phyloP scores from a whole-genome alignment of 2,797 vertebrate genomes.

The Falco peregrinus region DNA sequence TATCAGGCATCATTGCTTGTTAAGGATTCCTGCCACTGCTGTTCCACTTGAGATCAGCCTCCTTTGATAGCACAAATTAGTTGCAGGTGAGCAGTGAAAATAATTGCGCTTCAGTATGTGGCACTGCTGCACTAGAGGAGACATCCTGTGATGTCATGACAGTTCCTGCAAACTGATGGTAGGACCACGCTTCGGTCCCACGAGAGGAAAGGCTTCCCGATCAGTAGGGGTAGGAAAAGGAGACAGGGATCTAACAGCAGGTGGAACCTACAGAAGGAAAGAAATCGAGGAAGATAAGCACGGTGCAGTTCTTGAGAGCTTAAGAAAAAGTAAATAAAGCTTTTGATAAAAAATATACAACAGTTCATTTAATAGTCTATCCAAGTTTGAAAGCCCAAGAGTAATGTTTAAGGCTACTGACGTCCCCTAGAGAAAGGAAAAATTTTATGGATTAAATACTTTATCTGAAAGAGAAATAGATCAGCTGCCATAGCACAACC shows the following conservation, averaged over 20 bases:
- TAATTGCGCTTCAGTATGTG: not conserved
- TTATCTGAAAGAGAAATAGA: constrained; percentile 43
- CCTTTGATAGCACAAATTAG: not conserved
- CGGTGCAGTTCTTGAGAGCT: not conserved
- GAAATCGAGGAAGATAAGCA: not conserved
- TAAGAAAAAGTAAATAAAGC: constrained; percentile 6
- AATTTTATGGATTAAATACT: constrained; percentile 57
- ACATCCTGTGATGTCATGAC: not conserved
- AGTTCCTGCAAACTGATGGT: not conserved
- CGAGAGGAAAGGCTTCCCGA: not conserved
- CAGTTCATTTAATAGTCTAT: constrained; percentile 19
- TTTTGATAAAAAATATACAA: not conserved
- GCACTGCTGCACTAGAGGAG: not conserved
- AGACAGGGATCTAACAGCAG: not conserved
- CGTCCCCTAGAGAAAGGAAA: constrained; percentile 27
- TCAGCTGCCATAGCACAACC: constrained; percentile 44
- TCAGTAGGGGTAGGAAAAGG: not conserved
- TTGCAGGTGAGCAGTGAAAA: not conserved
- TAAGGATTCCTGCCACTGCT: not conserved
- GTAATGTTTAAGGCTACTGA: constrained; percentile 33
- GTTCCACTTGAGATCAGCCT: not conserved
- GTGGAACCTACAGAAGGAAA: not conserved
- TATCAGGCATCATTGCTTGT: not conserved
- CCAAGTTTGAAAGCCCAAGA: constrained; percentile 29
- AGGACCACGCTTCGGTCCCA: not conserved